Base-by-base conservation (phyloP, 2,888 invertebrate genomes). In the Tuta absoluta region DNA sequence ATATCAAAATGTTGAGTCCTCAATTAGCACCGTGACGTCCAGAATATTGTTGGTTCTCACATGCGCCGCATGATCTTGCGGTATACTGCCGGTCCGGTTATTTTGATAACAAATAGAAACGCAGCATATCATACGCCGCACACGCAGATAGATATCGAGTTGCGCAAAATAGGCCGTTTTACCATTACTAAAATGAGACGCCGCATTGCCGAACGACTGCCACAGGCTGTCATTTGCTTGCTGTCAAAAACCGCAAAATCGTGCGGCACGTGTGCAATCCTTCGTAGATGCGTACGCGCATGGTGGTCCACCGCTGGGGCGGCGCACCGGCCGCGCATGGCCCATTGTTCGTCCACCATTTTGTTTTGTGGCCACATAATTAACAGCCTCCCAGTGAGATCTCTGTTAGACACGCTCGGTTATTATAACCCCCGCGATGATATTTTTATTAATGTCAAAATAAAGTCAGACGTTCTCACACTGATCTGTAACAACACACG, bases 401-500 rank as follows among this genome's bases (percentile, higher is more conserved):
- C 85, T 87, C 81, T 82, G 87, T 91, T 91, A 89, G 89, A 89
- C 91, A 91, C 91, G 90, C 90, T 91, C 88, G 82, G 76, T 85
- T 86, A 84, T 90, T 87, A 91, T 91, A 89, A 88, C 86, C 87
- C 84, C 84, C 77, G 85, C 84, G 89, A 90, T 91, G 90, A 90
- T 91, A 90, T 90, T 91, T 91, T 90, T 91, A 91, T 90, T 91
- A 90, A 89, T 90, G 89, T 91, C 91, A 90, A 90, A 90, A 91
- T 90, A 89, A 87, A 87, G 74, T 81, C 76, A 80, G 75, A 74
- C 69, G 64, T 74, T 56, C 68, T 86, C 76, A 87, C 86, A 87
- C 88, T 78, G 86, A 63, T 62, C 63, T 64, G 81, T 74, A 79
- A 72, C 38, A 19, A n/a, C n/a, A n/a, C n/a, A 8, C 49, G 7